These are phyloP conservation scores for Plotosus lineatus DNA, from an alignment of 2,113 vertebrate species.

Conservation along the genomic window DNA sequence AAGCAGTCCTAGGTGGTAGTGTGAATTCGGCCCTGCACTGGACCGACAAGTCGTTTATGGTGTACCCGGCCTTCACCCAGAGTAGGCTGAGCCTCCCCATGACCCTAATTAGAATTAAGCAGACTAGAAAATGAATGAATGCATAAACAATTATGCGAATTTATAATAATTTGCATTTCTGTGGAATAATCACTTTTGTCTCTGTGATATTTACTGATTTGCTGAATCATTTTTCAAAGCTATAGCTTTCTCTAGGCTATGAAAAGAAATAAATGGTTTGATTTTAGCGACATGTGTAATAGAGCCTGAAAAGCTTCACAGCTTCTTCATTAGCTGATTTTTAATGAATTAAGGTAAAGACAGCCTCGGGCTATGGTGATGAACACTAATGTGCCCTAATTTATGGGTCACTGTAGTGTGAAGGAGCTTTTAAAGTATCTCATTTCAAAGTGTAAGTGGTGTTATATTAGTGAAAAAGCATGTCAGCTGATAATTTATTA, in stretches of 20 bases:
- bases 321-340: constrained; percentile 42
- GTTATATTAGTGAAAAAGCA: constrained; percentile 23
- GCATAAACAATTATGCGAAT: background rate
- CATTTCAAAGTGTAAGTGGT: constrained; percentile 30
- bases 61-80: too few relatives aligned
- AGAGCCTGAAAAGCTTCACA: background rate
- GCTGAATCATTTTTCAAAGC: background rate
- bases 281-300: background rate
- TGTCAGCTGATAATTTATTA: constrained; percentile 53
- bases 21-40: too few relatives aligned
- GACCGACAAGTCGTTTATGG: too few relatives aligned
- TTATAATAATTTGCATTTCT: background rate
- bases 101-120: too few relatives aligned
- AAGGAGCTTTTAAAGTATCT: constrained; percentile 26
- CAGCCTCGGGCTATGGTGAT: background rate
- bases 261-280: background rate
- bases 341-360: constrained; percentile 33
- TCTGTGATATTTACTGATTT: background rate
- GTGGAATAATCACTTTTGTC: too few relatives aligned
- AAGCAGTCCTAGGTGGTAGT: too few relatives aligned
- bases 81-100: too few relatives aligned
- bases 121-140: too few relatives aligned
- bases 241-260: background rate
- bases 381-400: constrained; percentile 42
- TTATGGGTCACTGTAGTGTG: constrained; percentile 39